Conservation (phyloP, 2,113 vertebrate species). For the Gopherus evgoodei region DNA sequence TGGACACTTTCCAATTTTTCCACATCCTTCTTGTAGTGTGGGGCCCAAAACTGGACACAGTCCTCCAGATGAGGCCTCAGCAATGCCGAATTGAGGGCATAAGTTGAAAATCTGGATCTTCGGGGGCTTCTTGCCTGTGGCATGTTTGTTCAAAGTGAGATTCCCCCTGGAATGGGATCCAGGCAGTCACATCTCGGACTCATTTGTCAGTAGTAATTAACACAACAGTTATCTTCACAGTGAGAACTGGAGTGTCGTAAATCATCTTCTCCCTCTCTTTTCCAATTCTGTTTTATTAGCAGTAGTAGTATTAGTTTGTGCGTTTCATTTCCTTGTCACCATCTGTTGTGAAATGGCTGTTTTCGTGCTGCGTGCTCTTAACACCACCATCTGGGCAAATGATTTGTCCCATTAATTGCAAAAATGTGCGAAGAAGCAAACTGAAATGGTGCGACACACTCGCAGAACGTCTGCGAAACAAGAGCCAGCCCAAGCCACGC, state of each 20-base stretch:
- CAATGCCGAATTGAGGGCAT: neutral
- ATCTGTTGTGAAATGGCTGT: constrained; percentile 58
- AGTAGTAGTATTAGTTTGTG: constrained; percentile 2
- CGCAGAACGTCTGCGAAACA: neutral
- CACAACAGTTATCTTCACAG: constrained; percentile 24
- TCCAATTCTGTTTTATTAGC: fast-evolving
- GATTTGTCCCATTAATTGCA: constrained; percentile 38
- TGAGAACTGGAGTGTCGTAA: constrained; percentile 1
- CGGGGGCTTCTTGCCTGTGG: constrained; percentile 1
- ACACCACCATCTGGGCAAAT: constrained; percentile 57
- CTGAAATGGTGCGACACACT: neutral
- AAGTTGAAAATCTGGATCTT: neutral
- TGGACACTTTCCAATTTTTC: no score
- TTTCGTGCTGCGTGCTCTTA: constrained; percentile 12
- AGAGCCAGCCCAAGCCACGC: neutral
- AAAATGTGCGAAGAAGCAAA: neutral
- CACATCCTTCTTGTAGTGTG: no score
- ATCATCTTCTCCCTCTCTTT: neutral
- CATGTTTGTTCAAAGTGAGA: neutral
- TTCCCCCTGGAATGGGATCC: constrained; percentile 17
- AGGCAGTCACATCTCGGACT: constrained; percentile 35
- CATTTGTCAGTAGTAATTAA: constrained; percentile 32
- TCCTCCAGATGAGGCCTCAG: no score
- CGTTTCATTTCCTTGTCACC: constrained; percentile 52
- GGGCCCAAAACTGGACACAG: no score